Conservation (phyloP, 2,113 vertebrate genomes). For the Crotalus helleri region DNA sequence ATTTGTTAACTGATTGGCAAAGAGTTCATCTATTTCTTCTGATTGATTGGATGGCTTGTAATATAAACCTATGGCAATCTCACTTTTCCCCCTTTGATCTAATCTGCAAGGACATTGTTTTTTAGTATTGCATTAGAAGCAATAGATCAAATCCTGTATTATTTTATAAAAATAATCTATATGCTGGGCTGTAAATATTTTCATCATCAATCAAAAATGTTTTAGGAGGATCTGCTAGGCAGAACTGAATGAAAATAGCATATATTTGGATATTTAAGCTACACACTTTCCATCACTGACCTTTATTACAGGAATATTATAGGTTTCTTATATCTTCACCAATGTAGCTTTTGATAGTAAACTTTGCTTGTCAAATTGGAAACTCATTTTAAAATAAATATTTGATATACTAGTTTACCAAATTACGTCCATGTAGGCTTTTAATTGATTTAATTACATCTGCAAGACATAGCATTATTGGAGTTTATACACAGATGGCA, state of each 20-base stretch:
- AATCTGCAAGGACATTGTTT: not conserved
- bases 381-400: conserved; percentile 6
- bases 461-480: conserved; percentile 56
- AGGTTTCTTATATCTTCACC: not conserved
- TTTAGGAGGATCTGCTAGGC: not conserved
- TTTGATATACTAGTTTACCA: conserved; percentile 12
- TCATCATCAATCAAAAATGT: not conserved
- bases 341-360: not conserved
- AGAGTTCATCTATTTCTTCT: too few relatives aligned
- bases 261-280: not conserved
- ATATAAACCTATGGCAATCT: too few relatives aligned
- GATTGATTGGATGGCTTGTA: too few relatives aligned
- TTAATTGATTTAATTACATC: conserved; percentile 67
- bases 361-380: not conserved
- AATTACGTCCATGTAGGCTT: conserved; percentile 54
- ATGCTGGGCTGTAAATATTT: not conserved
- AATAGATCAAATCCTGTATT: not conserved
- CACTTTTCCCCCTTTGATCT: not conserved
- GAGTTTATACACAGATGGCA: conserved; percentile 64
- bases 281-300: not conserved
- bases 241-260: not conserved
- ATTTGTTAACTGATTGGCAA: too few relatives aligned
- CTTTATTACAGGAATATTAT: not conserved
- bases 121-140: not conserved
- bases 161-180: not conserved